phyloP scores from a whole-genome alignment of 64 coral and sea anemone species.

The Hydrozoanthus tunicans region DNA sequence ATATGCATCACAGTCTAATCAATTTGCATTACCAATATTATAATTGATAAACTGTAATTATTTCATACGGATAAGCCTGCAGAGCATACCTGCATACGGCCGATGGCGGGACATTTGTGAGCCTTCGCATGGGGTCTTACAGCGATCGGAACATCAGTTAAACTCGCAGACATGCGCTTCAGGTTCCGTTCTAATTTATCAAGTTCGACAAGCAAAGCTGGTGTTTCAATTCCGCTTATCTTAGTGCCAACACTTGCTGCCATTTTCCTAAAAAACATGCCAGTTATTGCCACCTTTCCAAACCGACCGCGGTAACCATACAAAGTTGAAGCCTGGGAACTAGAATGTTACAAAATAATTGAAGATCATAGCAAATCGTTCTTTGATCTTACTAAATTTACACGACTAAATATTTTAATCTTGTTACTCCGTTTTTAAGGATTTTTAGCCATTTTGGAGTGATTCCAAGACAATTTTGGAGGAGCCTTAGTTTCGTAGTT shows the following conservation, averaged over 20 bases:
- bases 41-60: no score
- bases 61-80: no score
- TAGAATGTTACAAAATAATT: neutral
- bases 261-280: neutral
- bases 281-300: no score
- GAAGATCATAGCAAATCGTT: neutral
- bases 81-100: constrained; percentile 52
- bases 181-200: constrained; percentile 54
- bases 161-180: constrained; percentile 15
- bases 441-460: no score
- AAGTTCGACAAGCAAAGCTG: constrained; percentile 64
- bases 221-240: constrained; percentile 52
- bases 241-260: constrained; percentile 4
- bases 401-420: no score
- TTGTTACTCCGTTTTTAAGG: no score
- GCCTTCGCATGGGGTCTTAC: constrained; percentile 62
- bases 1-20: no score
- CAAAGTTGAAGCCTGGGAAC: neutral
- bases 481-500: no score
- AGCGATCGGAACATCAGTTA: constrained; percentile 20
- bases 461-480: no score
- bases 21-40: no score
- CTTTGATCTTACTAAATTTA: neutral
- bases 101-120: constrained; percentile 67
- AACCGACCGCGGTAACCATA: neutral